phyloP scores from a whole-genome alignment of 2,888 invertebrate species.

The Leptarthrus brevirostris region DNA sequence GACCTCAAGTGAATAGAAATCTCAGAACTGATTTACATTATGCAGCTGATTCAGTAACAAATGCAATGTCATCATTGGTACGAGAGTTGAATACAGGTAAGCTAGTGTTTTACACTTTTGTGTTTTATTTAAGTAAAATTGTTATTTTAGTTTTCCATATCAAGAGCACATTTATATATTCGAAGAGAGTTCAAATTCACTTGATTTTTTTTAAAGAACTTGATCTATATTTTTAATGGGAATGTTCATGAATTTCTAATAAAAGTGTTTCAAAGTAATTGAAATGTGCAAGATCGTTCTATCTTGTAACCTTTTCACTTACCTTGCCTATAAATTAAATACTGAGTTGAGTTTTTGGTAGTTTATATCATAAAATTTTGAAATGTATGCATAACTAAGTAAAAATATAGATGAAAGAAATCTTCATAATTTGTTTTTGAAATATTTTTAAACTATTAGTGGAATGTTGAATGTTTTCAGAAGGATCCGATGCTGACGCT shows the following conservation, averaged over 20 bases:
- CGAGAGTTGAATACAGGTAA: constrained; percentile 93
- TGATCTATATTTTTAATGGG: constrained; percentile 38
- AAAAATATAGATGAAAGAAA: constrained; percentile 40
- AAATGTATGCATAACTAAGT: too few species aligned
- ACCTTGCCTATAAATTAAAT: too few species aligned
- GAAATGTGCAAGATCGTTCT: neutral
- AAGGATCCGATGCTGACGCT: constrained; percentile 59
- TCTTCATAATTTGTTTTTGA: constrained; percentile 50
- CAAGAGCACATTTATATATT: constrained; percentile 32
- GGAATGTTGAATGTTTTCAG: constrained; percentile 61
- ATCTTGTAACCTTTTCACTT: neutral
- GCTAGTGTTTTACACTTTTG: constrained; percentile 56
- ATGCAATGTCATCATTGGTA: constrained; percentile 97
- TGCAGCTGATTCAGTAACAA: constrained; percentile 97
- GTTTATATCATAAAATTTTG: constrained; percentile 3
- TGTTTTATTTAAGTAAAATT: too few species aligned
- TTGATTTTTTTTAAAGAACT: constrained; percentile 8
- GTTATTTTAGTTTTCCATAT: constrained; percentile 14
- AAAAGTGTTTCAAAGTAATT: neutral
- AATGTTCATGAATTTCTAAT: neutral
- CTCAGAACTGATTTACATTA: constrained; percentile 89
- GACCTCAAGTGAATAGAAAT: constrained; percentile 62
- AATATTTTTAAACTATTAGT: constrained; percentile 57
- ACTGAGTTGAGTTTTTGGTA: constrained; percentile 11
- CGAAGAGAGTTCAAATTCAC: constrained; percentile 29